phyloP scores from a whole-genome alignment of 2,888 invertebrate genomes.

The Phengaris arion region DNA sequence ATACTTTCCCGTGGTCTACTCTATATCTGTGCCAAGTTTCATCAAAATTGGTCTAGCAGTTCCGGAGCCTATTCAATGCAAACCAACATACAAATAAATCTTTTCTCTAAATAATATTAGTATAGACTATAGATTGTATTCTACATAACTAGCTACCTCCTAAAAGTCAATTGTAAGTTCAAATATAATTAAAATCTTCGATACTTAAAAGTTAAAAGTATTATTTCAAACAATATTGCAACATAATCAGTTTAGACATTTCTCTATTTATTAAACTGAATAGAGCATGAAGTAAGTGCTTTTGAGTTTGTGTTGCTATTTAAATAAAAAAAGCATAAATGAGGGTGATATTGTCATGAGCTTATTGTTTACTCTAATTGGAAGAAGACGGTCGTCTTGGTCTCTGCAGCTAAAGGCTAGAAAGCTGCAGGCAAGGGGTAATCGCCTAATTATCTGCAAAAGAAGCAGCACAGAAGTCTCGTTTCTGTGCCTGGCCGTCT shows the following conservation, averaged over 20 bases:
- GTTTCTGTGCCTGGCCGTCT: background rate
- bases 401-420: background rate
- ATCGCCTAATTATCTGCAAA: constrained; percentile 21
- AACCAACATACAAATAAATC: too few species aligned
- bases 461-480: constrained; percentile 10
- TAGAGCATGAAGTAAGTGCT: background rate
- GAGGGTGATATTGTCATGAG: background rate
- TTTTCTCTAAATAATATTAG: too few species aligned
- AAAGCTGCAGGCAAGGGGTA: background rate
- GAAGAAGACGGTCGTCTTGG: background rate
- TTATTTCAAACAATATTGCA: too few species aligned
- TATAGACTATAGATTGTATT: too few species aligned
- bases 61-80: too few species aligned
- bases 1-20: too few species aligned
- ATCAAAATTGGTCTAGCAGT: too few species aligned
- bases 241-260: background rate
- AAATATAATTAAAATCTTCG: too few species aligned
- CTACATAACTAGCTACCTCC: too few species aligned
- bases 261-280: background rate
- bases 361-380: constrained; percentile 1
- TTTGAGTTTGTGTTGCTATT: background rate
- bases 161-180: too few species aligned
- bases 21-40: too few species aligned
- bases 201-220: too few species aligned
- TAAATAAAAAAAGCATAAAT: constrained; percentile 6